These are phyloP conservation scores for Barnardius zonarius DNA, from an alignment of 2,113 vertebrate genomes.

Conservation along the genomic window DNA sequence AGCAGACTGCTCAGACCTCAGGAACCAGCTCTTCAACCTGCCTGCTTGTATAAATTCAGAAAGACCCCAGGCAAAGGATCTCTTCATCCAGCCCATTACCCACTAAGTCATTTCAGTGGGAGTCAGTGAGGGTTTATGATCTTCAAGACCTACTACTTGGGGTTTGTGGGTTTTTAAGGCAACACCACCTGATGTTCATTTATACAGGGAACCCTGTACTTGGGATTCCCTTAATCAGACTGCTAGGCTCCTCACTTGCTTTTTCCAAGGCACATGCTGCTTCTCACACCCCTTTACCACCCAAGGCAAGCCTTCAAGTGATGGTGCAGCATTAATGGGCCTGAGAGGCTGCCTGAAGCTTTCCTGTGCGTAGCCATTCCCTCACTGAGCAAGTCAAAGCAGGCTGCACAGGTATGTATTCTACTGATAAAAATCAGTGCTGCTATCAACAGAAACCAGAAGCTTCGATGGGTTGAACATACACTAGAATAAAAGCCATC, in stretches of 20 bases:
- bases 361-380: rapidly evolving
- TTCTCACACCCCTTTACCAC: background rate
- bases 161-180: background rate
- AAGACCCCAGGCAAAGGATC: background rate
- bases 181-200: background rate
- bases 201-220: background rate
- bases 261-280: background rate
- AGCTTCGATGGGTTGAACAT: background rate
- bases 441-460: background rate
- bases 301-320: background rate
- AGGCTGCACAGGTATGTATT: background rate
- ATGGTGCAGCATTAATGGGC: background rate
- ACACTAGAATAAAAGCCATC: background rate
- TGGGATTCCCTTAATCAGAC: background rate
- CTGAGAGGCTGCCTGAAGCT: background rate
- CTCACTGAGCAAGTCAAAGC: background rate
- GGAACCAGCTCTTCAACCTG: rapidly evolving
- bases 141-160: background rate
- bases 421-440: background rate
- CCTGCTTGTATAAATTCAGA: background rate
- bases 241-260: background rate
- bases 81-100: background rate
- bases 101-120: background rate
- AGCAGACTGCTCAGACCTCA: background rate
- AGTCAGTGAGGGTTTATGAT: background rate